Conservation (phyloP, 30 jellyfish, hydroid and myxozoan genomes). For the Turritopsis dohrnii region DNA sequence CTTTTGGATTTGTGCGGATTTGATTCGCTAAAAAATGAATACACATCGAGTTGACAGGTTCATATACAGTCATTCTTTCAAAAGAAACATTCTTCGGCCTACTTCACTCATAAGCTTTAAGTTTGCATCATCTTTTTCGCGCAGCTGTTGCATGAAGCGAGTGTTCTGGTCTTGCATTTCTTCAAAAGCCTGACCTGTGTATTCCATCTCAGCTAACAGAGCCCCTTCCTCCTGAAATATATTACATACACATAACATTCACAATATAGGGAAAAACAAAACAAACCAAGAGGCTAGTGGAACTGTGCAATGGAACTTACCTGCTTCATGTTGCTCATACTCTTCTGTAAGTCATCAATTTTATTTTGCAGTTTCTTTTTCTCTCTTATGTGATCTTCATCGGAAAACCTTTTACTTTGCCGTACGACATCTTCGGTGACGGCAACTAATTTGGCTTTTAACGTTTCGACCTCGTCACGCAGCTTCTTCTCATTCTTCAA, state of each 20-base stretch:
- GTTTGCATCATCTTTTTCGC: conserved; percentile 94
- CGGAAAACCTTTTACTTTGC: conserved; percentile 49
- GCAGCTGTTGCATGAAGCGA: conserved; percentile 88
- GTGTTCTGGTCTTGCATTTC: conserved; percentile 96
- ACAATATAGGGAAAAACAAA: neutral
- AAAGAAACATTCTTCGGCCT: neutral
- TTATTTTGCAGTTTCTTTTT: conserved; percentile 70
- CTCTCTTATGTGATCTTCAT: conserved; percentile 57
- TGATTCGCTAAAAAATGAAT: conserved; percentile 62
- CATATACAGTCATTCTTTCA: neutral
- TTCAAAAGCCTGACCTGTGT: conserved; percentile 94
- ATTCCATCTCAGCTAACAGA: conserved; percentile 88
- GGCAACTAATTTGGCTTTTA: conserved; percentile 46
- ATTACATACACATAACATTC: neutral
- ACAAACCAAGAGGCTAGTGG: conserved; percentile 3
- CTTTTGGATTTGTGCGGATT: conserved; percentile 90
- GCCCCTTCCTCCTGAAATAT: conserved; percentile 84
- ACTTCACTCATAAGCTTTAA: conserved; percentile 94
- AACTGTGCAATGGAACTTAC: conserved; percentile 35
- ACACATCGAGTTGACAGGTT: neutral
- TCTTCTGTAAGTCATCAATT: conserved; percentile 60
- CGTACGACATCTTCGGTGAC: conserved; percentile 61
- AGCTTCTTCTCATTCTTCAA: conserved; percentile 65
- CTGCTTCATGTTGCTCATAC: conserved; percentile 78
- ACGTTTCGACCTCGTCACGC: conserved; percentile 60